Base-by-base conservation (phyloP, 2,113 vertebrate genomes). In the Platichthys flesus region DNA sequence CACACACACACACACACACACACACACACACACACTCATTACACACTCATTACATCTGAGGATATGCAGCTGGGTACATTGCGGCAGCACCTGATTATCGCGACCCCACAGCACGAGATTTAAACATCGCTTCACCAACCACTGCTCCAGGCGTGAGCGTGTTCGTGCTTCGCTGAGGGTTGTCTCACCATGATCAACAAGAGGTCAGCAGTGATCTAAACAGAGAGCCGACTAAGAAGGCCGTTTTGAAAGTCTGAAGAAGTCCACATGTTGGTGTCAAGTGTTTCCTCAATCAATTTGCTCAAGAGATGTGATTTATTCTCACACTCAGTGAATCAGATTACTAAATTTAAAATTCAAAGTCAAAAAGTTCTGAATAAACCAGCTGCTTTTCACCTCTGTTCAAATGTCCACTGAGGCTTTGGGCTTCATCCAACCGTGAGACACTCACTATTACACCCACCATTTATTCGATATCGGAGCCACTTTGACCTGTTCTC, bases 61-160 rank as follows among this genome's bases (percentile, higher is more conserved):
- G 35, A 74, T 21, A 28, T 47, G 84, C 79, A 56, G 71, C 49
- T 45, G 45, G 69, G 65, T 67, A 60, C 57, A 69, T 60, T 3
- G 28, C 84, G 52, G 20, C 20, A n/a, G 37, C 61, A 42, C 5
- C 56, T 67, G 76, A 21, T 54, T n/a, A 15, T 54, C 7, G 20
- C 9, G 20, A 87, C 21, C 57, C 58, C 5, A 65, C 49, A 35
- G 63, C 84, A 90, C 55, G 47, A 82, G 57, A 85, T 85, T 81
- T 76, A 59, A 77, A 64, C 74, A 74, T 85, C 20, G 56, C 66
- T 86, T 86, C 64, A 80, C 40, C 72, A 79, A 49, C 62, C 60
- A 47, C 61, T 67, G 57, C 62, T 56, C 9, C 12, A 35, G 35
- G 81, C 66, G 12, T 52, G 24, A 10, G 35, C 56, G 18, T 54